Evolutionary conservation across 2,113 vertebrate species (phyloP), one percentile per base, ranked within the genome.

Genomic region (Daubentonia madagascariensis): DNA sequence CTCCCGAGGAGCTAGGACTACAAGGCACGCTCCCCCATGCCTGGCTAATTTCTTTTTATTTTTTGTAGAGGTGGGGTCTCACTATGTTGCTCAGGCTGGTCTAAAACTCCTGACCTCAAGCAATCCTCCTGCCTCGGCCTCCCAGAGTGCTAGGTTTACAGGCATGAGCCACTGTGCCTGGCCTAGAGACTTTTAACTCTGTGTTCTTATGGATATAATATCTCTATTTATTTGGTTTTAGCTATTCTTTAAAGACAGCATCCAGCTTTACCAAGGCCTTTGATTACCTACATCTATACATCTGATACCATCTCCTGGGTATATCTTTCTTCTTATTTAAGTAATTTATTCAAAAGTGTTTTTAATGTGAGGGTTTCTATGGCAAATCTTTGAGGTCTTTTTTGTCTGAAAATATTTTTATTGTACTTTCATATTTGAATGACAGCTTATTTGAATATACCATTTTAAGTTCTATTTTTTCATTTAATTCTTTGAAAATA

Each of bases 371-470:
- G 12, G 2, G 16, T 79, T 84, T 94, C 35, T 87, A 22, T 88
- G 93, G 72, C 12, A 70, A 78, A 87, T 96, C 43, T 84, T 95
- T 94, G 63, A 96, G 43, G 32, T 75, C 30, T 80, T 87, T 28
- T 50, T 8, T 68, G 11, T 72, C 70, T 61, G 81, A 73, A 93
- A 95, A 83, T 96, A 92, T 87, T 90, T 95, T 89, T 81, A 76
- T 95, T 52, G 28, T 93, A 50, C 22, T 43, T 94, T 96, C 3
- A 37, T 91, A 61, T 91, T 85, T 83, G 37, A 84, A 59, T 92
- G 95, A 84, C 70, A 89, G 68, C n/a, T 94, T 86, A 79, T 84
- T 92, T 97, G 57, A 37, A 57, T 92, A 59, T 37, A 90, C 75
- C 30, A 32, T 94, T 89, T 95, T 91, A 89, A 92, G 43, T 68